Evolutionary conservation across 2,888 invertebrate genomes (phyloP).

Genomic region (Trachelus troglodyta): DNA sequence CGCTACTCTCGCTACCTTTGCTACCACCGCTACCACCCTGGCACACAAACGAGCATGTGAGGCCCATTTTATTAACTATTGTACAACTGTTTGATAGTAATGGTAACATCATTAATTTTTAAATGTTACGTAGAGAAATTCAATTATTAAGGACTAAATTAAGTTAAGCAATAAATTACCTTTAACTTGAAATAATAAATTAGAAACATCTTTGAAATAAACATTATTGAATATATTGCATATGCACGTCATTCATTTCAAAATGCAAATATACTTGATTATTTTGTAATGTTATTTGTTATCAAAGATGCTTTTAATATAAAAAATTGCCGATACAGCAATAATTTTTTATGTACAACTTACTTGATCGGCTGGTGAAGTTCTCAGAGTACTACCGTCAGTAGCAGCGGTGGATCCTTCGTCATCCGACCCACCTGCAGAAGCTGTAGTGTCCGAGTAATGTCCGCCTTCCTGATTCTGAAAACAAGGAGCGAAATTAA

Average conservation of each 20-base stretch:
- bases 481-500: constrained; percentile 6
- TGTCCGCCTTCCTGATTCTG: constrained; percentile 70
- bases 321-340: too few relatives aligned
- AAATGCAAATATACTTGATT: not conserved
- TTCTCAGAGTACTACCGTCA: constrained; percentile 91
- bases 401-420: constrained; percentile 96
- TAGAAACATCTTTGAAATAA: not conserved
- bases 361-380: constrained; percentile 83
- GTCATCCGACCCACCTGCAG: constrained; percentile 92
- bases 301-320: not conserved
- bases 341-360: constrained; percentile 17
- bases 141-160: not conserved
- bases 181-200: not conserved
- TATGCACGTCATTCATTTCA: not conserved
- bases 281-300: not conserved
- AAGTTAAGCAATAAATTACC: not conserved
- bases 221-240: not conserved
- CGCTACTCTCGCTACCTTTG: constrained; percentile 68
- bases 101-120: not conserved
- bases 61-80: not conserved
- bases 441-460: constrained; percentile 85
- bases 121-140: not conserved
- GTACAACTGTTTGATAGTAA: not conserved
- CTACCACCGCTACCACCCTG: constrained; percentile 69
- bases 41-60: not conserved